Conservation (phyloP, 2,888 invertebrate species). For the Liposcelis brunnea region DNA sequence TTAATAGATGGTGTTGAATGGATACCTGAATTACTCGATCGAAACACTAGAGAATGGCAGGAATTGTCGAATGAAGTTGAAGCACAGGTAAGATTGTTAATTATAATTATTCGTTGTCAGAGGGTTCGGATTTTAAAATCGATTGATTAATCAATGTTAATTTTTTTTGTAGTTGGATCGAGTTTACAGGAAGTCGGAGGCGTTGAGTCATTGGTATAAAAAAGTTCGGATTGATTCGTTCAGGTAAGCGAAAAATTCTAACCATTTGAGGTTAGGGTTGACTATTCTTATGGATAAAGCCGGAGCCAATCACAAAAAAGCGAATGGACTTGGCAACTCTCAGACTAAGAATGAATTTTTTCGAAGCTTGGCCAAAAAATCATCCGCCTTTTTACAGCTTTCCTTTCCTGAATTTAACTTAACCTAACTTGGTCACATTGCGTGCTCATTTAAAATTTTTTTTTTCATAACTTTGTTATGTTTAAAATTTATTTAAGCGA, state of each 20-base stretch:
- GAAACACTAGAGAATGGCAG: constrained; percentile 77
- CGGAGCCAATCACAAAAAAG: too few relatives aligned
- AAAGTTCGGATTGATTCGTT: constrained; percentile 75
- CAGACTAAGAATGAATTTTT: too few relatives aligned
- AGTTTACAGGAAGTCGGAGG: constrained; percentile 57
- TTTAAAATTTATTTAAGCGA: too few relatives aligned
- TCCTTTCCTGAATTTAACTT: too few relatives aligned
- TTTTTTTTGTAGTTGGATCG: constrained; percentile 52
- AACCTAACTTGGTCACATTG: too few relatives aligned
- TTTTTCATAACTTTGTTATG: too few relatives aligned
- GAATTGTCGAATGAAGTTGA: constrained; percentile 63
- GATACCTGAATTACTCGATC: constrained; percentile 71
- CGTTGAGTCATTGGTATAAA: constrained; percentile 65
- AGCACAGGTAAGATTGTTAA: constrained; percentile 43
- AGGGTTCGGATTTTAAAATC: neutral
- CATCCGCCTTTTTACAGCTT: too few relatives aligned
- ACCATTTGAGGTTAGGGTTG: neutral
- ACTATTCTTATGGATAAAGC: too few relatives aligned
- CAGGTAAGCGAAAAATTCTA: constrained; percentile 30
- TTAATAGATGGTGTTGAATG: constrained; percentile 64
- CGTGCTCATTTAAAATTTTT: too few relatives aligned
- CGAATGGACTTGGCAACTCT: too few relatives aligned
- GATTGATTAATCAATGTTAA: constrained; percentile 5
- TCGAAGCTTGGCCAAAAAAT: too few relatives aligned
- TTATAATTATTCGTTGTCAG: neutral